Evolutionary conservation across 2,113 vertebrate species (phyloP).

Genomic region (Sula dactylatra): DNA sequence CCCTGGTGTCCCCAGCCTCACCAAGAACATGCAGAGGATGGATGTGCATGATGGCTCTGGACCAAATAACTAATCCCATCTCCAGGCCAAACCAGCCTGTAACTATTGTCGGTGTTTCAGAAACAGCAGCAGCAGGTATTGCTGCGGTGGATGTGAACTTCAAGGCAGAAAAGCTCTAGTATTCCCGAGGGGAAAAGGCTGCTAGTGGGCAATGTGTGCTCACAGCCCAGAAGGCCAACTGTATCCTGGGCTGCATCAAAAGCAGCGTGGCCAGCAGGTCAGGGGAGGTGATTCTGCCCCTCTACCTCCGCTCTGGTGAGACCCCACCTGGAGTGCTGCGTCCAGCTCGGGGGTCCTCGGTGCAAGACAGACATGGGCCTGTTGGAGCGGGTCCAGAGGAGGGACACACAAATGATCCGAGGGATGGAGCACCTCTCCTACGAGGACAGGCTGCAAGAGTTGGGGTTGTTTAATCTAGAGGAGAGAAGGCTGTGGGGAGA

Average conservation of each 20-base stretch:
- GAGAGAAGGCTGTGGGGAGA: neutral
- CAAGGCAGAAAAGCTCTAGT: neutral
- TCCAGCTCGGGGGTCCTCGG: neutral
- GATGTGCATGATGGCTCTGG: neutral
- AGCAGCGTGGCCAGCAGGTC: neutral
- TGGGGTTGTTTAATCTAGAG: neutral
- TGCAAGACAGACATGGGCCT: rapidly evolving
- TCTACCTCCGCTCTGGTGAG: rapidly evolving
- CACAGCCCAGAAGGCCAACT: neutral
- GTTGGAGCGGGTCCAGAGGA: neutral
- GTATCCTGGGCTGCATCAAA: rapidly evolving
- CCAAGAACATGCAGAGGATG: neutral
- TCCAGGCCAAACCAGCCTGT: neutral
- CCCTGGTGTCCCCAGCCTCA: neutral
- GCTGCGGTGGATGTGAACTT: neutral
- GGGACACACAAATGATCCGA: rapidly evolving
- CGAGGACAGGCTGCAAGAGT: neutral
- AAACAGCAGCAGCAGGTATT: neutral
- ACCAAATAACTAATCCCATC: neutral
- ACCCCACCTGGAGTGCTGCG: neutral
- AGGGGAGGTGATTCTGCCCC: neutral
- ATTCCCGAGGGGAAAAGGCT: neutral
- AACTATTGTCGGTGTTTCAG: neutral
- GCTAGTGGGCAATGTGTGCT: neutral
- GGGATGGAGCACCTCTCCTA: neutral